phyloP scores from a whole-genome alignment of 1,140 invertebrate species.

The Meloidogyne hapla region DNA sequence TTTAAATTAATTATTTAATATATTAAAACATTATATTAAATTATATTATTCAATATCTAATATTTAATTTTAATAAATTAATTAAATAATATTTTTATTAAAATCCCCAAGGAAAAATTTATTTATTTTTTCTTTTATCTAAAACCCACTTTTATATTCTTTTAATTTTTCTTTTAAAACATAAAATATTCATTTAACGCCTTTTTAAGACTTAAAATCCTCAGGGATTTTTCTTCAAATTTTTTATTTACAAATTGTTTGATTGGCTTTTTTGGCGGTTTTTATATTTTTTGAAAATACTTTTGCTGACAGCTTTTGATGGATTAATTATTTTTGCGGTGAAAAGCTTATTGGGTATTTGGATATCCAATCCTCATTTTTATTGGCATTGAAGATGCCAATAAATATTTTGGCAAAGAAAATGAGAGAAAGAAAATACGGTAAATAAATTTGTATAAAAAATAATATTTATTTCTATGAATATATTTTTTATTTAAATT shows the following conservation, averaged over 20 bases:
- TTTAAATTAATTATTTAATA: too few relatives aligned
- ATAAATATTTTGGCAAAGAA: background rate
- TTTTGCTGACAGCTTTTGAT: background rate
- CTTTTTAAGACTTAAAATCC: background rate
- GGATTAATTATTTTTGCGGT: background rate
- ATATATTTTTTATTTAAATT: constrained; percentile 1
- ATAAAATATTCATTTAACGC: constrained; percentile 1
- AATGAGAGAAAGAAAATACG: background rate
- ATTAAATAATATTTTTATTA: too few relatives aligned
- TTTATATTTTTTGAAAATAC: background rate
- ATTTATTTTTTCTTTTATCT: too few relatives aligned
- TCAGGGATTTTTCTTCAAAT: background rate
- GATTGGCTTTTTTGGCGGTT: background rate
- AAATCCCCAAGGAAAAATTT: too few relatives aligned
- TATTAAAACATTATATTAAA: too few relatives aligned
- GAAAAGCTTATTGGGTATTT: background rate
- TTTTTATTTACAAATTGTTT: background rate
- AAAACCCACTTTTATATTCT: background rate
- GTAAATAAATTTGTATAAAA: background rate
- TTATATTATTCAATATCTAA: too few relatives aligned
- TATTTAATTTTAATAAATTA: too few relatives aligned
- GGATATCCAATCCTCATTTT: background rate
- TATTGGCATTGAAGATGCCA: background rate
- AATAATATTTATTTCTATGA: background rate
- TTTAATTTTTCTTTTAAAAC: background rate